These are phyloP conservation scores for Cephus rjabovi DNA, from an alignment of 2,888 invertebrate species.

Conservation along the genomic window DNA sequence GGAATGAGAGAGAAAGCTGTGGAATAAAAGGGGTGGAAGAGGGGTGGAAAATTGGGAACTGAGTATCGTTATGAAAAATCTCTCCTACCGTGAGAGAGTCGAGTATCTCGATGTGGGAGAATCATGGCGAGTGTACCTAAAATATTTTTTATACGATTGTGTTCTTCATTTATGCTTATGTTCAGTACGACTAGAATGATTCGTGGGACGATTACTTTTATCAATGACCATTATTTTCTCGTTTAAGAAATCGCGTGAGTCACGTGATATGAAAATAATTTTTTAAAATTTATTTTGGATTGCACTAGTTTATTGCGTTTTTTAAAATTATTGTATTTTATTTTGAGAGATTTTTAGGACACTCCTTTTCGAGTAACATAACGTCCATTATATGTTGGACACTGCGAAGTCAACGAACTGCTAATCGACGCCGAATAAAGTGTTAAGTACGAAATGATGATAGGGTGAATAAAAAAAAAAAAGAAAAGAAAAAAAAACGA, in stretches of 20 bases:
- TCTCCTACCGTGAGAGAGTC: too few relatives aligned
- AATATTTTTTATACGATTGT: not conserved
- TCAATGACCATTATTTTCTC: not conserved
- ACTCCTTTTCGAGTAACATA: too few relatives aligned
- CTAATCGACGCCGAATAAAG: constrained; percentile 7
- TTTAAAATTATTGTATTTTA: too few relatives aligned
- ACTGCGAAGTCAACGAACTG: too few relatives aligned
- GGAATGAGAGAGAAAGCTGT: not conserved
- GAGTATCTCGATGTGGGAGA: not conserved
- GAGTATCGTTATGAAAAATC: not conserved
- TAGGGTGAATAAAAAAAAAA: constrained; percentile 9
- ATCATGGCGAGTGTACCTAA: not conserved
- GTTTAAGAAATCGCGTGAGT: too few relatives aligned
- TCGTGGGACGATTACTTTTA: not conserved
- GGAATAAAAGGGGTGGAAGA: not conserved
- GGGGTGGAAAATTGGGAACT: not conserved
- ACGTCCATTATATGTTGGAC: not conserved
- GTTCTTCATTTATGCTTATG: not conserved
- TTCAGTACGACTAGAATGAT: not conserved
- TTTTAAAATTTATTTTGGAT: too few relatives aligned
- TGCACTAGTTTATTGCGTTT: too few relatives aligned
- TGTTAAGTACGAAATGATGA: constrained; percentile 7
- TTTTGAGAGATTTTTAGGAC: too few relatives aligned
- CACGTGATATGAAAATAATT: too few relatives aligned
- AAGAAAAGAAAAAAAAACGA: constrained; percentile 15